These are phyloP conservation scores for human DNA, from an alignment of 2,113 vertebrate genomes.

Conservation along the genomic window DNA sequence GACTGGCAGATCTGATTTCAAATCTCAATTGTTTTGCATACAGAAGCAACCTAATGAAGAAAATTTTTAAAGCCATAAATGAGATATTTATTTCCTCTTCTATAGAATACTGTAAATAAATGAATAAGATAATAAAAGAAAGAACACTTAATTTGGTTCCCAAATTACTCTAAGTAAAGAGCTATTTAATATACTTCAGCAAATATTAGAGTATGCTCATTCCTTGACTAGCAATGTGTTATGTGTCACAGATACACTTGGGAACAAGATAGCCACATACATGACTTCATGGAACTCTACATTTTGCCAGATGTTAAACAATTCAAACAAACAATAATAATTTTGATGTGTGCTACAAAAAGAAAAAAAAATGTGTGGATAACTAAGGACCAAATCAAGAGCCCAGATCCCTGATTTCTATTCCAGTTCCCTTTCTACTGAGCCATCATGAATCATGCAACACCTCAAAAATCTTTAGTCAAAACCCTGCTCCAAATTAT, in stretches of 20 bases:
- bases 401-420: not conserved
- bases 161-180: not conserved
- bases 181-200: not conserved
- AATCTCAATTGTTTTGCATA: not conserved
- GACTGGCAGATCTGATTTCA: not conserved
- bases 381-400: not conserved
- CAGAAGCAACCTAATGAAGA: not conserved
- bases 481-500: not conserved
- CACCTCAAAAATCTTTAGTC: not conserved
- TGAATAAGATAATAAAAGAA: not conserved
- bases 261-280: not conserved
- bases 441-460: not conserved
- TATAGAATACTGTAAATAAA: not conserved
- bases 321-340: not conserved
- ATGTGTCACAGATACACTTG: not conserved
- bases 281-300: not conserved
- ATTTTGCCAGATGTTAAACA: not conserved
- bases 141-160: not conserved
- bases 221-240: not conserved
- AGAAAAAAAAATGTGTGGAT: not conserved
- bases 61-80: not conserved
- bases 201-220: not conserved
- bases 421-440: not conserved
- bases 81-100: not conserved
- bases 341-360: not conserved